Evolutionary conservation across 2,888 invertebrate species (phyloP), one percentile per base, ranked within the genome.

Genomic region (Fragum whitleyi): DNA sequence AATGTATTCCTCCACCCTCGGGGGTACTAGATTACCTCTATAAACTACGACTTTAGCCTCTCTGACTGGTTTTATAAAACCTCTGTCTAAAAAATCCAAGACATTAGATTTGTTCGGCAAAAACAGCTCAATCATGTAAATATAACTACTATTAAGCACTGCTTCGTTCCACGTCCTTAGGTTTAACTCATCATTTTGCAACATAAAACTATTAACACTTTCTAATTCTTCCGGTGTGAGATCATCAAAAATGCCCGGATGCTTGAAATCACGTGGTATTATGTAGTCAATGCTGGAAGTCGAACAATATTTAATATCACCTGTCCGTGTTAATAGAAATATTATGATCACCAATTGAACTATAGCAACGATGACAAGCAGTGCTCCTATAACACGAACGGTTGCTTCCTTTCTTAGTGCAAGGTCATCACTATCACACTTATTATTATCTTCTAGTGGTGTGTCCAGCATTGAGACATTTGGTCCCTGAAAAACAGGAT

Each of bases 1-100:
- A 7, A 88, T 77, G 74, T 89, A 91, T 78, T 92, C 92, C 77
- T 91, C 90, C 9, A 91, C 86, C 7, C 78, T 55, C 3, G 92
- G 90, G 0, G 88, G 88, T 11, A 36, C 53, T 28, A 78, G 21
- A 68, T 92, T 89, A 2, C 92, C 92, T 16, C 91, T 75, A 53
- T 87, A 86, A n/a, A 92, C 72, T 0, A 89, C 84, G 9, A 88
- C 90, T 47, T 86, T 87, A 19, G 91, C 90, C 11, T 86, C 80
- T 39, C 91, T 79, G 1, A 76, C 73, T 0, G 90, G 90, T 36
- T 78, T 74, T 14, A 79, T 77, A 42, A 82, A 74, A 0, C 81
- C 76, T 2, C 77, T 53, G 47, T 88, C 85, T 9, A 86, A 73
- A 57, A 86, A 89, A 26, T 84, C 71, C 1, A 90, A 77, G 7